Evolutionary conservation across 1,140 invertebrate species (phyloP), one percentile per base, ranked within the genome.

Genomic region (Dysdera silvatica): DNA sequence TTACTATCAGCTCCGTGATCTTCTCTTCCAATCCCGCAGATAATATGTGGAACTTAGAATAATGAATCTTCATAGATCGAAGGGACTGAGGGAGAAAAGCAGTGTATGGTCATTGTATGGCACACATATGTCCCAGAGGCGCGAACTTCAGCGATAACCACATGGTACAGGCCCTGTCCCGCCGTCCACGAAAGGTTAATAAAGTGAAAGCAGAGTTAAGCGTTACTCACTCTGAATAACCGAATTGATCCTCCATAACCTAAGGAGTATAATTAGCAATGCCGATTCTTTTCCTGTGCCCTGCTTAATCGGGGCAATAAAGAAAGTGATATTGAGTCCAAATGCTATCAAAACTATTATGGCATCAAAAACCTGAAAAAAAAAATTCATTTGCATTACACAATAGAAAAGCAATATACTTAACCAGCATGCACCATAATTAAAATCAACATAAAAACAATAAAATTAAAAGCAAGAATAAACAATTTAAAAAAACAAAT

Each of bases 281-380:
- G 63, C 59, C 8, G 68, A 41, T 26, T 65, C 55, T 52, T 64
- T 58, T 4, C 68, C 68, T 10, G 49, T 40, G 10, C 54, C 52
- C 16, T 57, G n/a, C 35, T 63, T 32, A 24, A 51, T 24, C n/a
- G 66, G 60, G 4, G 66, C 41, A n/a, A 54, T 16, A 14, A 71
- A 59, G 65, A 75, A 77, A 7, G 74, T 69, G 54, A 77, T 69
- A 65, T 75, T 74, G 32, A 78, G 67, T 6, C 73, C 67, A 67
- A 77, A 76, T 7, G 75, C 74, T 6, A 75, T 26, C 31, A 76
- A 66, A 4, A 78, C 75, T n/a, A 78, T 63, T 43, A 76, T 26
- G 16, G 72, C 73, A 70, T 78, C 76, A 71, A 76, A 74, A 49
- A 78, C 49, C 61, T 78, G 23, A 28, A 59, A 43, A 41, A 8